Conservation (phyloP, 1,140 invertebrate genomes). For the Zophobas atratus region DNA sequence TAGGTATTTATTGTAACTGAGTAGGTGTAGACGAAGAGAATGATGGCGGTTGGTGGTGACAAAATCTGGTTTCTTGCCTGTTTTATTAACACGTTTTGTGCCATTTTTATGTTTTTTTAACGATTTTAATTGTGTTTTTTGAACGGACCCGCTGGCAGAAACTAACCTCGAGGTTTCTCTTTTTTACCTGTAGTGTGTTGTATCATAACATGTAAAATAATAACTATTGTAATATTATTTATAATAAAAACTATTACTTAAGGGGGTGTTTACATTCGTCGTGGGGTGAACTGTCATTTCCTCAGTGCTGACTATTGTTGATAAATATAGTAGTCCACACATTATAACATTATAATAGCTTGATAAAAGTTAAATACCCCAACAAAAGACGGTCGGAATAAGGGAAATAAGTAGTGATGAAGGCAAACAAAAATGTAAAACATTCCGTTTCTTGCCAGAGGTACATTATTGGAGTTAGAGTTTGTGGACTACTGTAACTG, state of each 20-base stretch:
- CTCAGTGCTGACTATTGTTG: too few relatives aligned
- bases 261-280: too few relatives aligned
- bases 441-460: too few relatives aligned
- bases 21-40: constrained; percentile 6
- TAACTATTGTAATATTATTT: constrained; percentile 59
- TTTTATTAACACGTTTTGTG: constrained; percentile 53
- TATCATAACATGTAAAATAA: constrained; percentile 56
- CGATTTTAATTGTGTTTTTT: constrained; percentile 49
- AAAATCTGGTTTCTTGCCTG: constrained; percentile 52
- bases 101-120: constrained; percentile 46
- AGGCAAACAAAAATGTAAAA: too few relatives aligned
- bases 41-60: constrained; percentile 44
- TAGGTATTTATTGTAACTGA: constrained; percentile 33
- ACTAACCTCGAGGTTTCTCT: constrained; percentile 34
- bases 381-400: too few relatives aligned
- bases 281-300: too few relatives aligned
- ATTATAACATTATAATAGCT: too few relatives aligned
- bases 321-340: too few relatives aligned
- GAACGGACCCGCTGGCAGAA: constrained; percentile 8
- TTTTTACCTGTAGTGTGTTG: constrained; percentile 46
- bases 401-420: too few relatives aligned
- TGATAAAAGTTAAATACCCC: too few relatives aligned
- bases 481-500: too few relatives aligned
- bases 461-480: too few relatives aligned
- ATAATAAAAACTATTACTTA: constrained; percentile 50